Evolutionary conservation across 1,140 invertebrate genomes (phyloP), one percentile per base, ranked within the genome.

Genomic region (Lepidotrigona ventralis): DNA sequence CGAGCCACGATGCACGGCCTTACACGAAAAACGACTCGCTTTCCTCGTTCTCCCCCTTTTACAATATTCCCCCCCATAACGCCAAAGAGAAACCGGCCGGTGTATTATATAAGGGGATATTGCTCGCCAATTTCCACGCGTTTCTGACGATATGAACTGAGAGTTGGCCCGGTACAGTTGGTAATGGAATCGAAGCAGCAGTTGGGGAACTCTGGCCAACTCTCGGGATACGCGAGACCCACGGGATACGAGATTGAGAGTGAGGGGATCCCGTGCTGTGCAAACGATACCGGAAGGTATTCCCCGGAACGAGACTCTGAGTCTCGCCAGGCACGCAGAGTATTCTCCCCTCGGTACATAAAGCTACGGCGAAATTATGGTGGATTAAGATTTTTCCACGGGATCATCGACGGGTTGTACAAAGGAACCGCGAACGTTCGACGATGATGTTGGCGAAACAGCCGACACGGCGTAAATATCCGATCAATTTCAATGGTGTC

Each of bases 231-330:
- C 46, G n/a, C 63, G 53, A 53, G 39, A 39, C 39, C 39, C 15
- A 4, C 26, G 73, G 21, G 72, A 85, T 85, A 73, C 63, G 63
- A 79, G 80, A 86, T 84, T 58, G 83, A 60, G 5, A 23, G 58
- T 75, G 72, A 75, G 85, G 70, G 51, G 63, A 60, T n/a, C 6
- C 66, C 69, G 75, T 29, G 75, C 53, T 58, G 73, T 51, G 15
- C 29, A 56, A 33, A 29, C 26, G 23, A 76, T 85, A 84, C 78
- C 78, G 83, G 68, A 86, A 86, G 26, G 19, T 85, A 81, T 71
- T 46, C 46, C 33, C 23, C 26, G 71, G 75, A 56, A 39, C 54
- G 72, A 66, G 72, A 66, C 46, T 60, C 33, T 17, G 58, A 66
- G 29, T 63, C 66, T 76, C 51, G 64, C 77, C 53, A 53, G 29